These are phyloP conservation scores for Epinephelus fuscoguttatus DNA, from an alignment of 2,113 vertebrate genomes.

Conservation along the genomic window DNA sequence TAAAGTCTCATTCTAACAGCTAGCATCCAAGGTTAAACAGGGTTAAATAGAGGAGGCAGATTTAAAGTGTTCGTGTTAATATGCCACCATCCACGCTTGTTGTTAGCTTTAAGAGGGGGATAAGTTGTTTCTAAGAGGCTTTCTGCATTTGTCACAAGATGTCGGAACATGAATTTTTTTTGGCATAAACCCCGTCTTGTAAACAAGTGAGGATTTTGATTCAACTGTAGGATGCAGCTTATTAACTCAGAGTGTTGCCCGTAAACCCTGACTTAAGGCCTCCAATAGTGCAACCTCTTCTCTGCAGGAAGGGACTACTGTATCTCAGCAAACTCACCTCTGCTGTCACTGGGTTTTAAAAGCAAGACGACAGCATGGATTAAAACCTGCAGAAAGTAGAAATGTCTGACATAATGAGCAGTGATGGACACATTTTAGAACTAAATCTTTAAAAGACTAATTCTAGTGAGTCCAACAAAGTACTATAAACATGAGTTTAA, in stretches of 20 bases:
- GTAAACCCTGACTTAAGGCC: constrained; percentile 39
- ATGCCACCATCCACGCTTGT: constrained; percentile 29
- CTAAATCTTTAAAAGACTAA: neutral
- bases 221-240: constrained; percentile 50
- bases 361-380: neutral
- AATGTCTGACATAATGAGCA: neutral
- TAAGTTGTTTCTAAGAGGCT: constrained; percentile 48
- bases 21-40: constrained; percentile 22
- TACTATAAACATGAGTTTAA: neutral
- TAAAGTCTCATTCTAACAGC: neutral
- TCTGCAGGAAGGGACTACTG: constrained; percentile 1
- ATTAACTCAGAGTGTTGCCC: constrained; percentile 47
- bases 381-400: neutral
- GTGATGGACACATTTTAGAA: neutral
- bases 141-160: constrained; percentile 38
- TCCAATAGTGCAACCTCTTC: constrained; percentile 6
- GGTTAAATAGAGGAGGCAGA: constrained; percentile 38
- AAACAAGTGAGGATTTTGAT: constrained; percentile 55
- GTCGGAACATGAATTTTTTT: constrained; percentile 21
- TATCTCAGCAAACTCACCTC: constrained; percentile 1
- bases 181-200: constrained; percentile 38
- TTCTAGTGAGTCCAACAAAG: neutral
- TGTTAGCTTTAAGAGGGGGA: constrained; percentile 36
- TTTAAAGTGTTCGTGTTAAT: constrained; percentile 41
- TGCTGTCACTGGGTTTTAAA: constrained; percentile 10